A percentile compares a stretch with the other conserved stretches of the same genome.
Conservation (phyloP, 92 coral and sea anemone genomes). For the Epizoanthus stellaris region DNA sequence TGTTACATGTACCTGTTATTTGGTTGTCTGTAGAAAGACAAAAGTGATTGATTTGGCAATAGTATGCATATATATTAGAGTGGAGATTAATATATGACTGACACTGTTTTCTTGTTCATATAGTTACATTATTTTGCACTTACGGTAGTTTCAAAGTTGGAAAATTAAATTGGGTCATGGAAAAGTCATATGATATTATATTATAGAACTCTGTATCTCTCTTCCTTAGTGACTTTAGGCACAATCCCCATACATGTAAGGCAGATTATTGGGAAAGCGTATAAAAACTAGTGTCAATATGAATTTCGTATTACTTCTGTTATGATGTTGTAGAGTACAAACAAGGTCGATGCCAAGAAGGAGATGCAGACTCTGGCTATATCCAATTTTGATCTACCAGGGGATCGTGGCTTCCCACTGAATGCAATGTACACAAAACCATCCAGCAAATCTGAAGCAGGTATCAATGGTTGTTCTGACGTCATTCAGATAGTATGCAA, state of each 20-base stretch:
- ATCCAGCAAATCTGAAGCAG: slow-evolving; percentile 84
- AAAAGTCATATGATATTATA: too few relatives aligned
- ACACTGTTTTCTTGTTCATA: too few relatives aligned
- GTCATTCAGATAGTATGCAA: too few relatives aligned
- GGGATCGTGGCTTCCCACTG: slow-evolving; percentile 91
- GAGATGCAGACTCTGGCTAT: slow-evolving; percentile 92
- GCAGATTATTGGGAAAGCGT: neutral
- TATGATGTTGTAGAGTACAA: slow-evolving; percentile 64
- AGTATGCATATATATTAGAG: too few relatives aligned
- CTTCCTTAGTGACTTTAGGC: neutral
- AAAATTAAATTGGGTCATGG: too few relatives aligned
- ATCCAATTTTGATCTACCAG: slow-evolving; percentile 86
- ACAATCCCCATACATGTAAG: neutral
- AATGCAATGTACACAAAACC: slow-evolving; percentile 99
- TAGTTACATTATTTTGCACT: too few relatives aligned
- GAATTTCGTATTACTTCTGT: neutral
- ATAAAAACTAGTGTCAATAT: neutral
- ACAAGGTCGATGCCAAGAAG: slow-evolving; percentile 88
- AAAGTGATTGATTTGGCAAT: too few relatives aligned
- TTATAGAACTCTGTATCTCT: too few relatives aligned
- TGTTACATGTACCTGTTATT: too few relatives aligned
- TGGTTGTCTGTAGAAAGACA: too few relatives aligned
- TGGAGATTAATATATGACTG: too few relatives aligned
- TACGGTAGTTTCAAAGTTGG: too few relatives aligned
- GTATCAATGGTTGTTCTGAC: slow-evolving; percentile 28